These are phyloP conservation scores for Nothocercus julius DNA, from an alignment of 2,113 vertebrate species.

Conservation along the genomic window DNA sequence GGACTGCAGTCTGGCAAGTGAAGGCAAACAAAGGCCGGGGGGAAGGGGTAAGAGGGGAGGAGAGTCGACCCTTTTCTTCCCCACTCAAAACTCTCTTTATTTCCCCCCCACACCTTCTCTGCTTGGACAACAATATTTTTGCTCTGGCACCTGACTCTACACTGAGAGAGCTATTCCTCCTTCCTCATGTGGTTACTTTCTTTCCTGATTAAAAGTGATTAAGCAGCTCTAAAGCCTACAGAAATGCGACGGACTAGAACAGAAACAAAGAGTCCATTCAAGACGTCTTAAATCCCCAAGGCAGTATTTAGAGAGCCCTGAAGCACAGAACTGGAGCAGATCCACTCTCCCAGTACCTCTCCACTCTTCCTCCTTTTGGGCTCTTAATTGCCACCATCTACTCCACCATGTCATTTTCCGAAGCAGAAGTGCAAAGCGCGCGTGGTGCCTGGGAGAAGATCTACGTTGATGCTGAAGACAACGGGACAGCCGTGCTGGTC, in stretches of 20 bases:
- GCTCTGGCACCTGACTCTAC: neutral
- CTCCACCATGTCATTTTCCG: constrained; percentile 33
- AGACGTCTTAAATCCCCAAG: constrained; percentile 32
- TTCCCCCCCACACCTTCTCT: neutral
- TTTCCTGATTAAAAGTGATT: constrained; percentile 74
- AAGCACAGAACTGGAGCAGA: constrained; percentile 22
- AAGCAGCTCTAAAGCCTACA: constrained; percentile 48
- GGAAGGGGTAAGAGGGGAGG: neutral
- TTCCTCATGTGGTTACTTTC: constrained; percentile 53
- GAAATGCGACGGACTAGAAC: constrained; percentile 13
- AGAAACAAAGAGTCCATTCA: constrained; percentile 54
- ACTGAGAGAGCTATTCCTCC: neutral
- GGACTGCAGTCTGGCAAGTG: neutral
- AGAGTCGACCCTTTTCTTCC: neutral
- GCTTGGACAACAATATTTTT: neutral
- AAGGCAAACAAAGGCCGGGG: neutral
- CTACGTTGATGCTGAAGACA: constrained; percentile 53
- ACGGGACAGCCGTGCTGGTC: constrained; percentile 44
- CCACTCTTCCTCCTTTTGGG: neutral
- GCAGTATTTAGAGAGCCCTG: constrained; percentile 47
- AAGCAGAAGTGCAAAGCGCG: constrained; percentile 62
- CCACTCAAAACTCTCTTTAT: neutral
- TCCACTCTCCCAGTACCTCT: neutral
- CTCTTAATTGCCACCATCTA: fast-evolving
- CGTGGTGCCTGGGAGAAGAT: constrained; percentile 58